Percentiles rank a stretch among this genome's conserved stretches.
Conservation (phyloP, 2,888 invertebrate genomes). For the Candidula unifasciata region DNA sequence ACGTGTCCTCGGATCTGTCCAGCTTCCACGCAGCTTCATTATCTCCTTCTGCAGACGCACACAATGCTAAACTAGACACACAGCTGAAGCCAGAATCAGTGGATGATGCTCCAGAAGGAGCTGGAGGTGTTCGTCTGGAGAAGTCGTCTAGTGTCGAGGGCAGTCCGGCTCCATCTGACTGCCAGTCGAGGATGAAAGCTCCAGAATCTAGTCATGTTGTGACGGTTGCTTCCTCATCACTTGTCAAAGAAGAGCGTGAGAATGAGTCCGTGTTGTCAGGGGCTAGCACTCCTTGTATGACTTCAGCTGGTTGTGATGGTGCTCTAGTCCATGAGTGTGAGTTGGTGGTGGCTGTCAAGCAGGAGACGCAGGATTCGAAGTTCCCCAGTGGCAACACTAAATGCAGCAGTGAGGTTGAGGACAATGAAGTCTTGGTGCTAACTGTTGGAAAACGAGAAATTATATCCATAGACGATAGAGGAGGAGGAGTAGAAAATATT, state of each 20-base stretch:
- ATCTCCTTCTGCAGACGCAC: conserved; percentile 34
- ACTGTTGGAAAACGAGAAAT: conserved; percentile 33
- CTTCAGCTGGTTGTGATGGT: conserved; percentile 28
- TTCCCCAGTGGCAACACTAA: background rate
- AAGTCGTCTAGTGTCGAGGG: background rate
- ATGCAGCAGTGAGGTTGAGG: background rate
- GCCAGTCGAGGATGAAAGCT: background rate
- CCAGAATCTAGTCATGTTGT: conserved; percentile 16
- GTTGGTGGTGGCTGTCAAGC: conserved; percentile 7
- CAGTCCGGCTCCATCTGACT: conserved; percentile 23
- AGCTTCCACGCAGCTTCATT: conserved; percentile 34
- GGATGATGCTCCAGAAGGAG: background rate
- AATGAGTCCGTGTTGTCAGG: conserved; percentile 43
- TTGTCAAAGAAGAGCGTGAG: conserved; percentile 46
- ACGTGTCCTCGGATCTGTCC: conserved; percentile 47
- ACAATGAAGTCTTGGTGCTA: conserved; percentile 43
- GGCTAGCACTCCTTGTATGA: conserved; percentile 24
- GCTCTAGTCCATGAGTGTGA: background rate
- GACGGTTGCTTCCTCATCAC: conserved; percentile 20
- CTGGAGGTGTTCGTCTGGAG: background rate
- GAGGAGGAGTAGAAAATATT: background rate
- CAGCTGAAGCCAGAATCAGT: conserved; percentile 14
- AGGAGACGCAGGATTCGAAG: background rate
- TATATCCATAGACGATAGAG: background rate
- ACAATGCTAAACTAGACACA: conserved; percentile 43